phyloP scores from a whole-genome alignment of 2,113 vertebrate species.

The Epinephelus lanceolatus region DNA sequence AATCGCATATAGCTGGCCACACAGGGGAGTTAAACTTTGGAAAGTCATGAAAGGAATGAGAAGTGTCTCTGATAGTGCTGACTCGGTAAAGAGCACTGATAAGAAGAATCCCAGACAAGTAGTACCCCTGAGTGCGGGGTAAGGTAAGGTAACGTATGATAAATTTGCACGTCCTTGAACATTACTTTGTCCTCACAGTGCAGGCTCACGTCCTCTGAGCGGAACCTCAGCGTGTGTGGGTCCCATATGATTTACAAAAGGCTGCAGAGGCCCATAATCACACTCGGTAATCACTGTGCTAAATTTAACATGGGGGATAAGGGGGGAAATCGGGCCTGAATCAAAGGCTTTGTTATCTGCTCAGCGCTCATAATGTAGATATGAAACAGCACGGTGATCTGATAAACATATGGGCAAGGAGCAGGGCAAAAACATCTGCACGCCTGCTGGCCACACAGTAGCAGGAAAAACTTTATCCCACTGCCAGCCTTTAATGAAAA shows the following conservation, averaged over 20 bases:
- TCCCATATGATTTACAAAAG: constrained; percentile 73
- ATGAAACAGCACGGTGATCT: constrained; percentile 74
- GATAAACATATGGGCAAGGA: constrained; percentile 78
- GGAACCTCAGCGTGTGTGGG: constrained; percentile 45
- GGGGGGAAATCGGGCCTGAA: constrained; percentile 67
- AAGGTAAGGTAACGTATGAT: constrained; percentile 23
- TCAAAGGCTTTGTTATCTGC: constrained; percentile 80
- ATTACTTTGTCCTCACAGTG: constrained; percentile 30
- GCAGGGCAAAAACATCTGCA: constrained; percentile 74
- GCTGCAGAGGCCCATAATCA: constrained; percentile 66
- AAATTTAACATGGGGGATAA: constrained; percentile 80
- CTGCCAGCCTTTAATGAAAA: constrained; percentile 69
- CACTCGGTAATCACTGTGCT: constrained; percentile 75
- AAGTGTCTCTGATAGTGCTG: constrained; percentile 2
- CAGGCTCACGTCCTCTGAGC: constrained; percentile 37
- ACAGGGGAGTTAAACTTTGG: constrained; percentile 14
- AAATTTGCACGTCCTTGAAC: constrained; percentile 3
- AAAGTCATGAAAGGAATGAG: constrained; percentile 18
- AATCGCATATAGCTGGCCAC: background rate
- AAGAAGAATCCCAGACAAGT: constrained; percentile 16
- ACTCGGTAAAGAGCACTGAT: constrained; percentile 20
- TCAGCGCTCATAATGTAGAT: constrained; percentile 66
- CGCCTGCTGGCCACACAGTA: constrained; percentile 76
- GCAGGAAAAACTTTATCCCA: constrained; percentile 61
- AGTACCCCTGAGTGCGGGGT: constrained; percentile 10